phyloP scores from a whole-genome alignment of 2,888 invertebrate genomes.

The Capitulum mitella region DNA sequence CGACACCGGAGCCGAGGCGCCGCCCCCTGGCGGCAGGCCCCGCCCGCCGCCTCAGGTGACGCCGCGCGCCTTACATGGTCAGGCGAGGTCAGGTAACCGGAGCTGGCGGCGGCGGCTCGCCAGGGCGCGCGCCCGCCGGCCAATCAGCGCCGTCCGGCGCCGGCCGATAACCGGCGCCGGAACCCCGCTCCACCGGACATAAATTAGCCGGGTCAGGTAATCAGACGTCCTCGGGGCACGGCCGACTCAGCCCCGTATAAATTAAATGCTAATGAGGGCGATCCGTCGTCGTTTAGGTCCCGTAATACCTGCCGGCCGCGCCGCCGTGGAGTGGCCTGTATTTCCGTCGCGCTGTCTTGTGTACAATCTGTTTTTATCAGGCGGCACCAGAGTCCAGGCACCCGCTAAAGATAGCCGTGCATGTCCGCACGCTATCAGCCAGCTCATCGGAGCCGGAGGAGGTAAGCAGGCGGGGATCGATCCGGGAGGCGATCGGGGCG shows the following conservation, averaged over 20 bases:
- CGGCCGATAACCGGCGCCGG: not conserved
- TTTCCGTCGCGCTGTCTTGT: not conserved
- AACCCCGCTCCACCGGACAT: not conserved
- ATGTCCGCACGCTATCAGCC: not conserved
- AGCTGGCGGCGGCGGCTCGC: not conserved
- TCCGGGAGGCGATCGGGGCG: not conserved
- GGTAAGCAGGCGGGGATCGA: not conserved
- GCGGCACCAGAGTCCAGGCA: not conserved
- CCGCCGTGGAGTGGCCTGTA: not conserved
- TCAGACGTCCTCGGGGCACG: not conserved
- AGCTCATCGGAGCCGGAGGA: not conserved
- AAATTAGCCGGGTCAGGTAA: constrained; percentile 9
- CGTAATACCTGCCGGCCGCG: not conserved
- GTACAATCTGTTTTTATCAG: not conserved
- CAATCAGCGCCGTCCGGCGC: not conserved
- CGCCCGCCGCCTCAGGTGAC: constrained; percentile 18
- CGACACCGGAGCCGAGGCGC: not conserved
- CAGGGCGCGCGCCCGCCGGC: not conserved
- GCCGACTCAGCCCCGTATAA: not conserved
- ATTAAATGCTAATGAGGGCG: not conserved
- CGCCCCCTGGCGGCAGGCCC: not conserved
- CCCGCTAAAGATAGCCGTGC: not conserved
- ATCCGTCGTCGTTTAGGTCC: not conserved
- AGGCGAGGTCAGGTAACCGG: constrained; percentile 5
- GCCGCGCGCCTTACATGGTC: constrained; percentile 12